phyloP scores from a whole-genome alignment of 2,113 vertebrate species.

The Carassius auratus region DNA sequence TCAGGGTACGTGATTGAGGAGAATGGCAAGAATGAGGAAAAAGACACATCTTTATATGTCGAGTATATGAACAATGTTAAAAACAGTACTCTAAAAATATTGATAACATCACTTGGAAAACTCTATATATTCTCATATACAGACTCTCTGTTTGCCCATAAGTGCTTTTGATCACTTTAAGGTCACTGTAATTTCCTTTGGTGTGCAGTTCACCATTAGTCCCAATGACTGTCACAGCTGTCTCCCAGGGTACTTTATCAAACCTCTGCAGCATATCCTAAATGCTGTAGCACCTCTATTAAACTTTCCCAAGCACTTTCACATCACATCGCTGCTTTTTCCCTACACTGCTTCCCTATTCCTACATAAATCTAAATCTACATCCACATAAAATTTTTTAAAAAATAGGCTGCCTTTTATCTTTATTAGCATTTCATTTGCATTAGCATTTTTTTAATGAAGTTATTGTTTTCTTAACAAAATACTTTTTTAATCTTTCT shows the following conservation, averaged over 20 bases:
- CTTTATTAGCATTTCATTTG: not conserved
- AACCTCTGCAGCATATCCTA: not conserved
- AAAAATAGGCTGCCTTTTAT: not conserved
- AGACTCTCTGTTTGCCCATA: not conserved
- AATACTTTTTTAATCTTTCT: too few species aligned
- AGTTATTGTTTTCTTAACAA: not conserved
- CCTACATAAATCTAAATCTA: not conserved
- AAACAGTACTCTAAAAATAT: not conserved
- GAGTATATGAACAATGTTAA: not conserved
- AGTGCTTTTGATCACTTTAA: not conserved
- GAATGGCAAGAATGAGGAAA: slow-evolving; percentile 1
- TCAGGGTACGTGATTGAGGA: not conserved
- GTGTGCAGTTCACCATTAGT: slow-evolving; percentile 4
- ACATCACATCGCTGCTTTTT: not conserved
- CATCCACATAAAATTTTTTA: too few species aligned
- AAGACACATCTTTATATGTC: not conserved
- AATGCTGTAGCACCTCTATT: not conserved
- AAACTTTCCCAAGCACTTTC: not conserved
- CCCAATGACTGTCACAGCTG: slow-evolving; percentile 1
- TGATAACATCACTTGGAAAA: not conserved
- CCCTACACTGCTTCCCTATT: not conserved
- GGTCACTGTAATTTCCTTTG: not conserved
- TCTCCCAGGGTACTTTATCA: not conserved
- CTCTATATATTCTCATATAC: not conserved
- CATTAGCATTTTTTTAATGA: too few species aligned